A percentile compares a stretch with the other conserved stretches of the same genome.
Evolutionary conservation across 2,113 vertebrate species (phyloP).

Genomic region (Odobenus rosmarus): DNA sequence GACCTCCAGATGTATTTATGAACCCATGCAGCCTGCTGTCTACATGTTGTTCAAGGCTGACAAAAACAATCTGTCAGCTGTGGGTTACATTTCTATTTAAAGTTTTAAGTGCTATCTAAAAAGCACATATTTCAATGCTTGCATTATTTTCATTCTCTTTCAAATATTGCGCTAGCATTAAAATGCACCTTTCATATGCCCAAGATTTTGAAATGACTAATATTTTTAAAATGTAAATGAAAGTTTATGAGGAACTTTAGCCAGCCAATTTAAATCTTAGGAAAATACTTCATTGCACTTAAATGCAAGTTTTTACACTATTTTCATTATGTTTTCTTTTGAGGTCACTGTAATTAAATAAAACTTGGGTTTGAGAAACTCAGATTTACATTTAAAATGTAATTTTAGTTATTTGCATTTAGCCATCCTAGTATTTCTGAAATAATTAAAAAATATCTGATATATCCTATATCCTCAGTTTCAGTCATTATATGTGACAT

Average conservation of each 20-base stretch:
- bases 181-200: not conserved
- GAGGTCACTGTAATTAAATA: not conserved
- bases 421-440: not conserved
- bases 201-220: not conserved
- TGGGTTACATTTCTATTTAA: conserved; percentile 1
- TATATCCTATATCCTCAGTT: not conserved
- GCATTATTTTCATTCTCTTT: not conserved
- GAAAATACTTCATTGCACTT: not conserved
- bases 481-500: not conserved
- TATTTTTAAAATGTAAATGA: conserved; percentile 22
- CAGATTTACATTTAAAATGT: not conserved
- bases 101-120: not conserved
- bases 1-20: not conserved
- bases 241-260: not conserved
- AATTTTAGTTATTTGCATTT: not conserved
- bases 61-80: not conserved
- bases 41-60: not conserved
- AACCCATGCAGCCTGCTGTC: not conserved
- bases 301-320: not conserved
- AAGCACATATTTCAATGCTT: not conserved
- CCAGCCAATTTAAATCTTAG: not conserved
- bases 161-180: not conserved
- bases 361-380: not conserved
- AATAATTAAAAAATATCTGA: not conserved
- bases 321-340: not conserved